Evolutionary conservation across 2,113 vertebrate species (phyloP), one percentile per base, ranked within the genome.

Genomic region (Rhombomys opimus): DNA sequence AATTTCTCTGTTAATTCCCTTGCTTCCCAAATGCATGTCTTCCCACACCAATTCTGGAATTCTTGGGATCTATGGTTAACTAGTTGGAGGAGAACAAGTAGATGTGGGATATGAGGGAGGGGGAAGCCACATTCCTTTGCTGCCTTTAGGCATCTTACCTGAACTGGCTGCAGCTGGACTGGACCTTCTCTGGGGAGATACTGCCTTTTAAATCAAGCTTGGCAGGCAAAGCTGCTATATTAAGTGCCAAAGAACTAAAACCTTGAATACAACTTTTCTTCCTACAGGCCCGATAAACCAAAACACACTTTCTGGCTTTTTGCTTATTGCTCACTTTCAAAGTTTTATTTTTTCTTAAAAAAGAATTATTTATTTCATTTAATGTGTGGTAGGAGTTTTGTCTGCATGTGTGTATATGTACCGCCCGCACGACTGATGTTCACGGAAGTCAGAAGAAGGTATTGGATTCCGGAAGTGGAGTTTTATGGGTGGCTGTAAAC

Each of bases 151-250:
- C 9, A 73, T 77, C 89, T 75, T n/a, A n/a, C 15, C 38, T 65
- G 46, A 72, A 38, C 18, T 46, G 41, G n/a, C 41, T 67, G 32
- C 25, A 15, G n/a, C 22, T 85, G 46, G 0, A 35, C 50, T 41
- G 7, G n/a, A 25, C 32, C 38, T 46, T 87, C 78, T 57, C 32
- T 0, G 32, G 67, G 73, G 75, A 95, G 67, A 52, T 7, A 52
- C 59, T 94, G 52, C 32, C 87, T 94, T 95, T 94, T 76, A 92
- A 94, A 77, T 89, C 87, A 84, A 80, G 57, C 30, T 46, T 94
- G 81, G 41, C 46, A 61, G 3, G 15, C 35, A 32, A 54, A 46
- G 38, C 7, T 59, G 73, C 30, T 78, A 13, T 57, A 23, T 68
- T 52, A 73, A 94, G 63, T 46, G 65, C 88, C 67, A 70, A 93